Percentiles rank a stretch among this genome's conserved stretches.
phyloP scores from a whole-genome alignment of 92 coral and sea anemone genomes.

The Palythoa caribaeorum region DNA sequence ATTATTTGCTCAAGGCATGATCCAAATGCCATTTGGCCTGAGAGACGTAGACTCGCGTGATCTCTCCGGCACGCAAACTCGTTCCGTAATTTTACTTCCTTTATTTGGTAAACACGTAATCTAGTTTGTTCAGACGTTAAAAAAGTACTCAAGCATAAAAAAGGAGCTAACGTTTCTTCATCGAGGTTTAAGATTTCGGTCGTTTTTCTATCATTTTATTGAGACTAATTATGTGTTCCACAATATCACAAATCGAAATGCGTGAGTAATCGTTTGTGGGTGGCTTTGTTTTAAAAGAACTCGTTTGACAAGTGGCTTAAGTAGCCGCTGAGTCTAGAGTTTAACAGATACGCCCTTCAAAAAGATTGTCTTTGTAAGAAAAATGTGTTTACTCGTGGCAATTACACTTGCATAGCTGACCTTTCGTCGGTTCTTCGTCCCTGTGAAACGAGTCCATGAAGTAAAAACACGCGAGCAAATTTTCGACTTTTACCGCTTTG shows the following conservation, averaged over 20 bases:
- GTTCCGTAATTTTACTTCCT: constrained; percentile 6
- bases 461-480: constrained; percentile 22
- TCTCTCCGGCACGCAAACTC: constrained; percentile 13
- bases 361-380: constrained; percentile 33
- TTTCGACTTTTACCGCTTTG: neutral
- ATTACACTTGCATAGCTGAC: constrained; percentile 41
- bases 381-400: constrained; percentile 41
- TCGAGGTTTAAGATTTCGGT: neutral
- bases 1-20: constrained; percentile 33
- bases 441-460: neutral
- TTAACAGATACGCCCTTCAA: constrained; percentile 46
- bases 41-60: constrained; percentile 15
- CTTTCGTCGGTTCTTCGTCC: constrained; percentile 24
- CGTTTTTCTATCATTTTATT: neutral
- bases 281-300: constrained; percentile 19
- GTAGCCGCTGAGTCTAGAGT: constrained; percentile 44
- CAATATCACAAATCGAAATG: neutral
- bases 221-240: neutral
- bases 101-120: neutral
- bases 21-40: constrained; percentile 1
- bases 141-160: neutral
- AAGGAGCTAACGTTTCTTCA: neutral
- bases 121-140: neutral
- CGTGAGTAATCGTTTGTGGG: constrained; percentile 1
- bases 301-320: constrained; percentile 24